Base-by-base conservation (phyloP, 2,888 invertebrate species). In the Trissolcus japonicus region DNA sequence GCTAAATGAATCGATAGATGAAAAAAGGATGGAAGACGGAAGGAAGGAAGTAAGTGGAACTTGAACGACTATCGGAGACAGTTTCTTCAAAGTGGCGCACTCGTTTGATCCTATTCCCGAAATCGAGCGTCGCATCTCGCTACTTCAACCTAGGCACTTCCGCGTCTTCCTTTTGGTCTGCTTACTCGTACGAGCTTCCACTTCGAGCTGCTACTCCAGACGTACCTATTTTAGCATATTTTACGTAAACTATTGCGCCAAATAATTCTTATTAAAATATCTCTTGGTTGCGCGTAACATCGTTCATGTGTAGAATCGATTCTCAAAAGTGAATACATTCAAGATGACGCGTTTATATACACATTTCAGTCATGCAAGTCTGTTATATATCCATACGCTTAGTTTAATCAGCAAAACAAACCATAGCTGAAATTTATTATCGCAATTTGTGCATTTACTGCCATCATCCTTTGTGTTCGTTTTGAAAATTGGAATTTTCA, bases 51-150 rank as follows among this genome's bases (percentile, higher is more conserved):
- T 68, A 71, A 79, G 67, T 68, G 63, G 14, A 77, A 68, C 48
- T 68, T 60, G 35, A 62, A 48, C 54, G 67, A 65, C 65, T 71
- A 43, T 60, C 69, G 61, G 71, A 73, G 73, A 60, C 67, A 65
- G 68, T 73, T 73, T 74, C 69, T 77, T 79, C 69, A 76, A 68
- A 65, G 73, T 76, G 17, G 54, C 60, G 60, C 62, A 68, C 60
- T 67, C 73, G 72, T 78, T 76, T 73, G 76, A 78, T 80, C 71
- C 66, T 66, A 72, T 72, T 60, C 16, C 72, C 29, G 55, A 53
- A 59, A 65, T 72, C 72, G 72, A 60, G 72, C 72, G 72, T 72
- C 60, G 54, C 60, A 73, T 73, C 73, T 73, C 60, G 66, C 60
- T 73, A 66, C 66, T 73, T 73, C 66, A 73, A 66, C 66, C 50